A percentile compares a stretch with the other conserved stretches of the same genome.
phyloP scores from a whole-genome alignment of 2,888 invertebrate species.

The Drosophila aldrichi region DNA sequence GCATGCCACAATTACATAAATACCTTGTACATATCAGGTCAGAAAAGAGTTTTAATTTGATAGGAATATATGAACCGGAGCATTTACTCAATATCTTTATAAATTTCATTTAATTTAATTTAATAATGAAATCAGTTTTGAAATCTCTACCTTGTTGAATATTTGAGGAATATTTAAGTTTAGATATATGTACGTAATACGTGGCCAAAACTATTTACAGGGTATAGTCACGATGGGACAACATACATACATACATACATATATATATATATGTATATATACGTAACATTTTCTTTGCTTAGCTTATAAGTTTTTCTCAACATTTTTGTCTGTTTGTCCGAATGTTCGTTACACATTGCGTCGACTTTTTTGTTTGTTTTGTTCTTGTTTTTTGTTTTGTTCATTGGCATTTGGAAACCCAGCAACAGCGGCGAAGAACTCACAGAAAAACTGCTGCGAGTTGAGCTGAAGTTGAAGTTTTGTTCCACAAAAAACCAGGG shows the following conservation, averaged over 20 bases:
- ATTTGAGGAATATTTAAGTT: background rate
- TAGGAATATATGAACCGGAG: background rate
- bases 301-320: constrained; percentile 55
- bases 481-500: constrained; percentile 44
- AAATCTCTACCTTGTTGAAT: no score
- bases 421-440: constrained; percentile 53
- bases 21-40: background rate
- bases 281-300: constrained; percentile 35
- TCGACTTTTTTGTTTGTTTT: constrained; percentile 29
- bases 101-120: background rate
- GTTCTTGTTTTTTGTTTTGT: constrained; percentile 34
- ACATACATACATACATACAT: no score
- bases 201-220: background rate
- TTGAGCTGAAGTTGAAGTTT: constrained; percentile 32
- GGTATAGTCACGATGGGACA: background rate
- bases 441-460: constrained; percentile 48
- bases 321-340: constrained; percentile 50
- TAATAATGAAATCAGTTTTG: background rate
- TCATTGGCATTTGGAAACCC: constrained; percentile 72
- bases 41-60: background rate
- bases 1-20: background rate
- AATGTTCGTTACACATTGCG: constrained; percentile 53
- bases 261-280: no score
- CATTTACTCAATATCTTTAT: background rate
- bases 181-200: background rate